Base-by-base conservation (phyloP, 2,888 invertebrate species). In the Carcina quercana region DNA sequence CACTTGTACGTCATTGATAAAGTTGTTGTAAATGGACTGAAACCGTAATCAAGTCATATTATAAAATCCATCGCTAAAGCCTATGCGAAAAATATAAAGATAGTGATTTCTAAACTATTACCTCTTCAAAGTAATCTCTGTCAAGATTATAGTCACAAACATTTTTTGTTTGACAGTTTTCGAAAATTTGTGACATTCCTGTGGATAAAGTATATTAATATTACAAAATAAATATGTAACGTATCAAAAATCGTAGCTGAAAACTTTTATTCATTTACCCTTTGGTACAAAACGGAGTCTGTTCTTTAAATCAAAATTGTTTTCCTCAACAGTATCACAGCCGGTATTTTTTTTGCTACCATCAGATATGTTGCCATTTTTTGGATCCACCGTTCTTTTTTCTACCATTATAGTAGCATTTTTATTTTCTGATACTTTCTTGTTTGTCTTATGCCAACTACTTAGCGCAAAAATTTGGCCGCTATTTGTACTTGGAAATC, bases 251-350 rank as follows among this genome's bases (percentile, higher is more conserved):
- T n/a, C n/a, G n/a, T n/a, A n/a, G n/a, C n/a, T n/a, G n/a, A n/a
- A n/a, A n/a, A n/a, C n/a, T n/a, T n/a, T n/a, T n/a, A n/a, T n/a
- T n/a, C 13, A 30, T 3, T 32, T 54, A 83, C 88, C 88, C 82
- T 88, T 88, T 1, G 88, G 88, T 17, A 88, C 42, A 59, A 86
- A 86, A 15, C 67, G 59, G n/a, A 60, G 61, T 47, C 88, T 69
- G 43, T 66, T 66, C 29, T 58, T 67, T 7, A 88, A 51, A 38
- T 62, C 50, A 48, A 76, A 85, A 54, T 45, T 34, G 31, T 55
- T 50, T 0, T n/a, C 15, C 17, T n/a, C n/a, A n/a, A 36, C 34
- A 19, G 50, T 39, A 11, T 37, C 32, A 8, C 29, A 32, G 26
- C 21, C 32, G 13, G 40, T 36, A 15, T 20, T 13, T 13, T 13